Evolutionary conservation across 2,888 invertebrate species (phyloP), one percentile per base, ranked within the genome.

Genomic region (Merodon equestris): DNA sequence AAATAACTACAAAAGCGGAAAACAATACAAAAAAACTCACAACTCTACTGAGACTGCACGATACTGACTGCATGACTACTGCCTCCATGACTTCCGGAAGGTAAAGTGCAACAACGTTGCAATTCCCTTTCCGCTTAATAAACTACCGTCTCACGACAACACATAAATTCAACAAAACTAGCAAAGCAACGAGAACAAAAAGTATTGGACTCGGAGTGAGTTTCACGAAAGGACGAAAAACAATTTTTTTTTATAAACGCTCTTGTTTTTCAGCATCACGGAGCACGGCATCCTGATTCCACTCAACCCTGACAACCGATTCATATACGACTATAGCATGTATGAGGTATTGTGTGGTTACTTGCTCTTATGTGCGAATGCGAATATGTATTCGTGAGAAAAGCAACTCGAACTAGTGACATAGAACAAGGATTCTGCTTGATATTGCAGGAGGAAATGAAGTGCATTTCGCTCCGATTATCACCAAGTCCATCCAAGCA

Each of bases 91-190:
- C 58, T 58, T 64, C 58, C 36, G 14, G 47, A 48, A 63, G 56
- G 60, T 50, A 67, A 57, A 70, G 48, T 68, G 63, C 68, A 75
- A 48, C 57, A 51, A 47, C 45, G 58, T 63, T 64, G 61, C 34
- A 58, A 56, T 47, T 40, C 42, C 10, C 56, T 15, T 77, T 76
- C 51, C 57, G 56, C 51, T 14, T 42, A 61, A 66, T 57, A 76
- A 76, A 71, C 64, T 72, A 50, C 45, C 50, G 48, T 57, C 44
- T 40, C 40, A 38, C 44, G 40, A 66, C 34, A 60, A 60, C 58
- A 60, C 50, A 66, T 76, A 71, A 66, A 71, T 71, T 58, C 48
- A 42, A 34, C 15, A 53, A 68, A 68, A 67, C 51, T 63, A 51
- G 47, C 48, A 60, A 60, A 66, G 53, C 64, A 71, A 71, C 27